Base-by-base conservation (phyloP, 1,140 invertebrate species). In the Ceratosolen solmsi region DNA sequence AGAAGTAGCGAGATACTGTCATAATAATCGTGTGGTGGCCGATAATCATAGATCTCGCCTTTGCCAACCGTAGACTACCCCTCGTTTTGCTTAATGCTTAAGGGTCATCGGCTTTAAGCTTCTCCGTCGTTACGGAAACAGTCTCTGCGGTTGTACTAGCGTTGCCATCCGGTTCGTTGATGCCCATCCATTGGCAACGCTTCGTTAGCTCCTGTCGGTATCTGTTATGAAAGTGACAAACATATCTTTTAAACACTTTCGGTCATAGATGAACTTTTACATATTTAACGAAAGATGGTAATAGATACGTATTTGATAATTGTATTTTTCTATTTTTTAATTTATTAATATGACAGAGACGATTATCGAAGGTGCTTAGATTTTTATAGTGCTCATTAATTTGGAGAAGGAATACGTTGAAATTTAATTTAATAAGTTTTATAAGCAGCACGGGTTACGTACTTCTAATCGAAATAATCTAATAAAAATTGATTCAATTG, bases 171-270 rank as follows among this genome's bases (percentile, higher is more conserved):
- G 89, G 86, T 77, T 95, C 94, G 0, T 92, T 93, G 38, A 95
- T 94, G 46, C 94, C 94, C 92, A 96, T 92, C 95, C 95, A 96
- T 9, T 94, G 94, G 30, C 95, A 89, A 17, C 94, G 93, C 80
- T 94, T 95, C 85, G 95, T 93, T 58, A 96, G 86, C 86, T 95
- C 94, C 82, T 93, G 88, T 82, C 94, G 93, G 84, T 89, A 91
- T 82, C 90, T 92, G 65, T 41, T n/a, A 1, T 17, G n/a, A 20
- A 49, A 9, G 7, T 1, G 27, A 72, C 0, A 33, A n/a, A 8
- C 51, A 22, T 20, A 54, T 4, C 17, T 54, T 74, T 74, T 56
- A 51, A 7, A 75, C 9, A 2, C 63, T 30, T 68, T 38, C 27
- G 25, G 15, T 38, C 4, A 63, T 17, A 63, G 27, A 63, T n/a